Conservation (phyloP, 2,113 vertebrate species). For the Aphyosemion australe region DNA sequence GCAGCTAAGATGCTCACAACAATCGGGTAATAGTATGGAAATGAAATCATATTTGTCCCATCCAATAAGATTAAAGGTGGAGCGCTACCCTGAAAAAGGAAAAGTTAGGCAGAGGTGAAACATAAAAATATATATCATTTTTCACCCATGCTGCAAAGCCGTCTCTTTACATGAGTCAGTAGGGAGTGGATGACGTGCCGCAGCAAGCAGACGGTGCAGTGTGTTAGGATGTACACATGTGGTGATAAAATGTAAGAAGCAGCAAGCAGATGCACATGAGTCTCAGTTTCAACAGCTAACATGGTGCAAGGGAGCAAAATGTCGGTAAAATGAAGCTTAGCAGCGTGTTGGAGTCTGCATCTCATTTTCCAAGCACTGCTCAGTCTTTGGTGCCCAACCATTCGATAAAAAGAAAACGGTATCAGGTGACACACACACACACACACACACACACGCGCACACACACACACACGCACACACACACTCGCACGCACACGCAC, state of each 20-base stretch:
- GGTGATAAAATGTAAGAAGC: slow-evolving; percentile 66
- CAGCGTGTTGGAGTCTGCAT: slow-evolving; percentile 36
- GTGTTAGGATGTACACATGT: slow-evolving; percentile 44
- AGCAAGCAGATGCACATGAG: slow-evolving; percentile 69
- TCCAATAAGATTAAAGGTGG: slow-evolving; percentile 30
- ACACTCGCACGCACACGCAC: slow-evolving; percentile 12
- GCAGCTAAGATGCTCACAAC: slow-evolving; percentile 7
- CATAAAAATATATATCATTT: slow-evolving; percentile 45
- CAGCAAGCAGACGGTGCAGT: slow-evolving; percentile 58
- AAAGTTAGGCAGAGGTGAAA: slow-evolving; percentile 71
- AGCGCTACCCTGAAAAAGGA: slow-evolving; percentile 69
- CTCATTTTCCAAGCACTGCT: slow-evolving; percentile 31
- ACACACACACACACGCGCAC: slow-evolving; percentile 12
- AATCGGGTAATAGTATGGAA: not conserved
- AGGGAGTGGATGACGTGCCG: slow-evolving; percentile 32
- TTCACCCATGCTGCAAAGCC: slow-evolving; percentile 54
- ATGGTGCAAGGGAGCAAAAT: slow-evolving; percentile 19
- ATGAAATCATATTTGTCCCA: slow-evolving; percentile 8
- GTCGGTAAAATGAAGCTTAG: slow-evolving; percentile 29
- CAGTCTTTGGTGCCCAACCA: slow-evolving; percentile 54
- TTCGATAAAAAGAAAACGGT: slow-evolving; percentile 51
- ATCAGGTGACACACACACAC: slow-evolving; percentile 20
- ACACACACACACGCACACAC: slow-evolving; percentile 10
- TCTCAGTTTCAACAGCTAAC: slow-evolving; percentile 40
- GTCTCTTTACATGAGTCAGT: slow-evolving; percentile 25